Evolutionary conservation across 2,888 invertebrate genomes (phyloP), one percentile per base, ranked within the genome.

Genomic region (Dinocampus coccinellae): DNA sequence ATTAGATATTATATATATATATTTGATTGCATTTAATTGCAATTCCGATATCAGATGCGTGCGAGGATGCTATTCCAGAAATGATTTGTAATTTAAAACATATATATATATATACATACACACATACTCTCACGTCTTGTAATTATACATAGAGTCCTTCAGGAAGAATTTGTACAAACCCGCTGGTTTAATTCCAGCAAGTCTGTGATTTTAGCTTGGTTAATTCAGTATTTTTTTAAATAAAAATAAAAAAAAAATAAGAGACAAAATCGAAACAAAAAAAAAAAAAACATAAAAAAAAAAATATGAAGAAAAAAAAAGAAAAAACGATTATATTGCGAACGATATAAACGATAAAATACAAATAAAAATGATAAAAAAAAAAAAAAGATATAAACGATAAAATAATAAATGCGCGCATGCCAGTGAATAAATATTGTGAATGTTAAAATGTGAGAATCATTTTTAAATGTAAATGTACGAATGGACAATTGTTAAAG

Each of bases 161-260:
- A 85, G 85, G 86, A 87, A 85, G 83, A 86, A 87, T 84, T 86
- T 86, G 86, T 86, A 86, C 87, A 87, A 87, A 85, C 74, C 75
- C 72, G 55, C 76, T 70, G 72, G 73, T 62, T 34, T 60, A 69
- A 76, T 73, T 75, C 83, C 82, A 82, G 87, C 83, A 81, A 85
- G 85, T 87, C 87, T 87, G 87, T 87, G 87, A 87, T 87, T 87
- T 87, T 87, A 87, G 87, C 87, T 87, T 87, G 87, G 85, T 87
- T 87, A 85, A 86, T 87, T 87, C 87, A 86, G 85, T 87, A 87
- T 87, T 86, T 87, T 87, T 87, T 87, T 85, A 87, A 86, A 85
- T 82, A 81, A 83, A 85, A 81, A 77, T 74, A 80, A 79, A 76
- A 63, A 60, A 66, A 71, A 71, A 29, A 73, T n/a, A 74, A 76